Percentiles rank a stretch among this genome's conserved stretches.
These are phyloP conservation scores for Shinisaurus crocodilurus DNA, from an alignment of 2,113 vertebrate genomes.

Conservation along the genomic window DNA sequence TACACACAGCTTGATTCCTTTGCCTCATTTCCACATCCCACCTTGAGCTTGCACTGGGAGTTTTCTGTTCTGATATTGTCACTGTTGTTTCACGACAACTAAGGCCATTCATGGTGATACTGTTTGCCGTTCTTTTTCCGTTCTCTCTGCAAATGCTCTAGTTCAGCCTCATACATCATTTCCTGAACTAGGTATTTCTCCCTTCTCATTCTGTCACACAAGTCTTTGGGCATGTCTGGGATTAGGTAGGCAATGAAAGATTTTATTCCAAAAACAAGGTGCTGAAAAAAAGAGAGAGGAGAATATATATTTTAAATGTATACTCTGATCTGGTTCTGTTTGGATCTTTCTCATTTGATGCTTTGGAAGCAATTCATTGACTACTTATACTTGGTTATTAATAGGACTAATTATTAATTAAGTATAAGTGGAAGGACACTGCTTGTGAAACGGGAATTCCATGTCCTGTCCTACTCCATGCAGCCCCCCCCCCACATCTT, in stretches of 20 bases:
- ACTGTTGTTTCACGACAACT: slow-evolving; percentile 64
- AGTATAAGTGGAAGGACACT: too few relatives aligned
- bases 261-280: slow-evolving; percentile 86
- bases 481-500: too few relatives aligned
- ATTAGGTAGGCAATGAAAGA: slow-evolving; percentile 88
- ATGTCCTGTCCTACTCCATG: too few relatives aligned
- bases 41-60: slow-evolving; percentile 8
- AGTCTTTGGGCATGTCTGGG: slow-evolving; percentile 85
- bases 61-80: slow-evolving; percentile 1
- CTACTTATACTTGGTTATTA: not conserved
- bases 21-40: not conserved
- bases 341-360: not conserved
- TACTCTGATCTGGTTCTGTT: not conserved
- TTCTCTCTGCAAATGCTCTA: slow-evolving; percentile 94
- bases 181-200: slow-evolving; percentile 87
- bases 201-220: slow-evolving; percentile 84
- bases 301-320: not conserved
- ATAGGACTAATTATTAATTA: not conserved
- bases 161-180: slow-evolving; percentile 90
- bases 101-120: slow-evolving; percentile 99
- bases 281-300: slow-evolving; percentile 71
- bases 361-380: not conserved
- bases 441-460: too few relatives aligned
- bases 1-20: not conserved
- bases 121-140: slow-evolving; percentile 93